phyloP scores from a whole-genome alignment of 2,888 invertebrate species.

The Miltochrista miniata region DNA sequence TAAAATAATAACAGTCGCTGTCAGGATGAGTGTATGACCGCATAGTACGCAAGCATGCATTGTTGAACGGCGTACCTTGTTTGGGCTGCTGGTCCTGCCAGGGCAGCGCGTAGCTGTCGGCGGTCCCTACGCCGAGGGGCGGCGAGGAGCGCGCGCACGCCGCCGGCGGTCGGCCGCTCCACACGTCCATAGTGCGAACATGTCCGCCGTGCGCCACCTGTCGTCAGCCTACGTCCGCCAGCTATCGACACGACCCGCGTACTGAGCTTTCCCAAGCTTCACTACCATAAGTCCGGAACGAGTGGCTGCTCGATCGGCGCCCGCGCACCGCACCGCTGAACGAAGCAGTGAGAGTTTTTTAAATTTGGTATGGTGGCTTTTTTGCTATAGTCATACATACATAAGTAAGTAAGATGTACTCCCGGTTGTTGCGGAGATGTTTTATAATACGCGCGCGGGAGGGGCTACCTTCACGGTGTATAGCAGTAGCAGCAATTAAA shows the following conservation, averaged over 20 bases:
- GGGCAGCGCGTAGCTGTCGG: constrained; percentile 89
- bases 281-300: constrained; percentile 37
- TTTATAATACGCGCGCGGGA: constrained; percentile 6
- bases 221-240: constrained; percentile 64
- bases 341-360: constrained; percentile 53
- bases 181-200: constrained; percentile 87
- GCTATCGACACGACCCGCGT: constrained; percentile 66
- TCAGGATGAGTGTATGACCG: background rate
- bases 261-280: constrained; percentile 66
- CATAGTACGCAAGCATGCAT: constrained; percentile 7
- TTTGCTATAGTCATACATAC: constrained; percentile 18
- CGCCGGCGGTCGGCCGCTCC: constrained; percentile 87
- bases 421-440: constrained; percentile 17
- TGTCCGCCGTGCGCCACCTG: constrained; percentile 52
- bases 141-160: constrained; percentile 78
- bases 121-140: constrained; percentile 88
- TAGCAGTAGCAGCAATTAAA: constrained; percentile 9
- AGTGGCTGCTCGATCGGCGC: constrained; percentile 40
- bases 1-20: constrained; percentile 2
- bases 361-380: constrained; percentile 32
- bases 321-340: constrained; percentile 41
- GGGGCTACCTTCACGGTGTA: constrained; percentile 19
- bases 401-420: constrained; percentile 31
- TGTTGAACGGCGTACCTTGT: constrained; percentile 49
- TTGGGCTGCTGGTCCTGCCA: constrained; percentile 87